Evolutionary conservation across 2,888 invertebrate genomes (phyloP).

Genomic region (Hartigia nigra): DNA sequence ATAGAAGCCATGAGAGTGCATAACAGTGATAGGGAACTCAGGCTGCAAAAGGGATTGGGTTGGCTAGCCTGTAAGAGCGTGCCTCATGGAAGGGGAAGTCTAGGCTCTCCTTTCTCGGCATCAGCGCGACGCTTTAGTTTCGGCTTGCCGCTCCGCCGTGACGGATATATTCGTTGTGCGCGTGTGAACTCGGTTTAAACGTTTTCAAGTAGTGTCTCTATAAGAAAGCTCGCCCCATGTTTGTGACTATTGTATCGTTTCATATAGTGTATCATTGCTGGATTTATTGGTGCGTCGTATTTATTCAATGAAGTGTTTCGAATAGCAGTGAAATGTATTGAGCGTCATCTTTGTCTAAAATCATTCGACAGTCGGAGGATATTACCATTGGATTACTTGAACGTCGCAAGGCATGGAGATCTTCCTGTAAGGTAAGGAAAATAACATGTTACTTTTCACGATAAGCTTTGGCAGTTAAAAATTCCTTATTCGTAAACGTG

Average conservation of each 20-base stretch:
- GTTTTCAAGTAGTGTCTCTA: neutral
- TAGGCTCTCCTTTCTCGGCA: constrained; percentile 48
- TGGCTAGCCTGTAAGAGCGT: constrained; percentile 33
- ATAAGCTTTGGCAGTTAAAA: neutral
- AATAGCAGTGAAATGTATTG: neutral
- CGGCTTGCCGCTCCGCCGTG: constrained; percentile 57
- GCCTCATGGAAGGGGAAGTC: constrained; percentile 21
- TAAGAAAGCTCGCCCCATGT: neutral
- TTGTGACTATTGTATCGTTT: constrained; percentile 3
- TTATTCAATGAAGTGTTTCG: neutral
- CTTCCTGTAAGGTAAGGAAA: constrained; percentile 25
- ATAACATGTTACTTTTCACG: neutral
- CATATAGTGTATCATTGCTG: neutral
- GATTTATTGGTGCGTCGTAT: neutral
- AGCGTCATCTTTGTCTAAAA: neutral
- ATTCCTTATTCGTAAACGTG: neutral
- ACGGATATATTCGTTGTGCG: constrained; percentile 34
- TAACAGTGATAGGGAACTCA: constrained; percentile 4
- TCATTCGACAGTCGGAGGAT: constrained; percentile 12
- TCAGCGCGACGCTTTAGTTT: constrained; percentile 56
- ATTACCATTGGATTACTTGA: constrained; percentile 37
- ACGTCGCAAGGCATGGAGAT: constrained; percentile 17
- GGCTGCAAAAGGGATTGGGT: constrained; percentile 43
- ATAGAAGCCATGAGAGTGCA: neutral
- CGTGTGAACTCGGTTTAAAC: constrained; percentile 2